Evolutionary conservation across 2,113 vertebrate genomes (phyloP).

Genomic region (Machaerirhynchus nigripectus): DNA sequence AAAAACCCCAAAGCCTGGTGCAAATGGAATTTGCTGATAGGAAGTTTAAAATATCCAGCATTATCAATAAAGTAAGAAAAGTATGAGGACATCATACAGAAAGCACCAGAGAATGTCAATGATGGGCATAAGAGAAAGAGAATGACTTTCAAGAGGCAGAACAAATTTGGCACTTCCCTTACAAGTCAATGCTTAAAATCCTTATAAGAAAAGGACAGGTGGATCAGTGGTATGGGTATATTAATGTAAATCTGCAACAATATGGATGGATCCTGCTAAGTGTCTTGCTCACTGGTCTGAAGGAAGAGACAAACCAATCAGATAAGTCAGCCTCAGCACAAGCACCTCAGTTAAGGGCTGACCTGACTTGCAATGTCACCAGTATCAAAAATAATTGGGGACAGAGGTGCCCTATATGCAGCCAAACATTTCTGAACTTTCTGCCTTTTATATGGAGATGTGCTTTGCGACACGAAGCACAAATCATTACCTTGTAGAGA

Average conservation of each 20-base stretch:
- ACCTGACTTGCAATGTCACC: background rate
- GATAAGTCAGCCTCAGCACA: background rate
- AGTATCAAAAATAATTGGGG: background rate
- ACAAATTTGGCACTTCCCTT: background rate
- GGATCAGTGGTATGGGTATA: background rate
- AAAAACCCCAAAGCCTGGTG: background rate
- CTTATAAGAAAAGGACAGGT: background rate
- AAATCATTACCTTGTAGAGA: background rate
- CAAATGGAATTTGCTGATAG: background rate
- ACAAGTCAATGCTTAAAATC: background rate
- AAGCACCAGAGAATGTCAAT: background rate
- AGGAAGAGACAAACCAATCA: background rate
- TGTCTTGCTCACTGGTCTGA: background rate
- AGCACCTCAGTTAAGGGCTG: background rate
- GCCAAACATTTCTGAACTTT: background rate
- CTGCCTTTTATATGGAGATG: background rate
- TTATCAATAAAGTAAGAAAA: background rate
- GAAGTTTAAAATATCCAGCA: background rate
- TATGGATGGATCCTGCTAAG: background rate
- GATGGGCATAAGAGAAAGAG: background rate
- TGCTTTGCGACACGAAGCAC: background rate
- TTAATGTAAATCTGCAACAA: background rate
- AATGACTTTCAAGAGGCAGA: background rate
- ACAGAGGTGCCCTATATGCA: rapidly evolving
- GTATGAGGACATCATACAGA: background rate